phyloP scores from a whole-genome alignment of 2,113 vertebrate genomes.

The Rhizomys pruinosus region DNA sequence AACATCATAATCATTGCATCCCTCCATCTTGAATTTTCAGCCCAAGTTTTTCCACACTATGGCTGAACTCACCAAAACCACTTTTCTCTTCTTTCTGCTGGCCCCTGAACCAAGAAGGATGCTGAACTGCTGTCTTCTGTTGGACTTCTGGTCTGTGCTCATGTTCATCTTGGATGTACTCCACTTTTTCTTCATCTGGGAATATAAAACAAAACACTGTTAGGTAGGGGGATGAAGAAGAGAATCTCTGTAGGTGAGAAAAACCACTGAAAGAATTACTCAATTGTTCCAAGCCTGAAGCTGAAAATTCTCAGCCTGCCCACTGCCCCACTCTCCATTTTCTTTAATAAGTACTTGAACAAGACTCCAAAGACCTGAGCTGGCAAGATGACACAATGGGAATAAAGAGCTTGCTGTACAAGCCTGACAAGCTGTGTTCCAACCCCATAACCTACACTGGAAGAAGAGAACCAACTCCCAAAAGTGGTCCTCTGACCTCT shows the following conservation, averaged over 20 bases:
- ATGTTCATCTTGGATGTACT: conserved; percentile 49
- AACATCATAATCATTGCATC: conserved; percentile 10
- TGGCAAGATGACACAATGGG: not conserved
- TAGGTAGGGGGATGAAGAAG: not conserved
- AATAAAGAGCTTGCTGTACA: no score
- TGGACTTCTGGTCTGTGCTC: conserved; percentile 64
- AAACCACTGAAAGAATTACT: not conserved
- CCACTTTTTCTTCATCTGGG: conserved; percentile 46
- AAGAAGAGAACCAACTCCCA: not conserved
- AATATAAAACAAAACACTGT: conserved; percentile 67
- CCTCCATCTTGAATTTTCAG: conserved; percentile 23
- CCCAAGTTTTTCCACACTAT: conserved; percentile 45
- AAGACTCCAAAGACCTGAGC: not conserved
- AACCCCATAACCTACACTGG: no score
- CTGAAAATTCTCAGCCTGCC: not conserved
- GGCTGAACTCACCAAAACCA: conserved; percentile 75
- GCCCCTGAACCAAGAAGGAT: conserved; percentile 58
- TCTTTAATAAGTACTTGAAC: not conserved
- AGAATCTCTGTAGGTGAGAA: conserved; percentile 19
- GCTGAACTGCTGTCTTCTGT: conserved; percentile 62
- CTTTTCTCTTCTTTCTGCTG: conserved; percentile 61
- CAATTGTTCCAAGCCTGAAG: conserved; percentile 11
- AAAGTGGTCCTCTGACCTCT: not conserved
- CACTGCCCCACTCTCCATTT: not conserved
- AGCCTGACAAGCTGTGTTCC: no score